Evolutionary conservation across 2,797 vertebrate species (phyloP).

Genomic region (Pseudotriccus pelzelni): DNA sequence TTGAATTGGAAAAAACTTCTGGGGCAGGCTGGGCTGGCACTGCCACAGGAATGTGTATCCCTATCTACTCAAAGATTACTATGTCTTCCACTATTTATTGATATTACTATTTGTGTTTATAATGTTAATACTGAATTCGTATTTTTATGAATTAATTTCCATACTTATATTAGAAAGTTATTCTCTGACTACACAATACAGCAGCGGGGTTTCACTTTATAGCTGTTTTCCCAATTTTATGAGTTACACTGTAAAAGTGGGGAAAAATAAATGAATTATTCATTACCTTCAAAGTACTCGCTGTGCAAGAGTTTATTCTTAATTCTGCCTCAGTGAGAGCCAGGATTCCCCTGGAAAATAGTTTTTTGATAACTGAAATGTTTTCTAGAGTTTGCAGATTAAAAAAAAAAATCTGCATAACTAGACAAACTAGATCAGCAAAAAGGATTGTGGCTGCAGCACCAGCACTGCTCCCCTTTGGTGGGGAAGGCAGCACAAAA

Average conservation of each 20-base stretch:
- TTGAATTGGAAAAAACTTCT: not conserved
- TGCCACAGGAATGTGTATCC: not conserved
- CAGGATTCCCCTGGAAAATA: not conserved
- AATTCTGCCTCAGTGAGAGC: not conserved
- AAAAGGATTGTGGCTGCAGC: not conserved
- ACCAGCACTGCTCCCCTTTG: not conserved
- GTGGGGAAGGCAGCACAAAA: not conserved
- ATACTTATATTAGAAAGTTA: not conserved
- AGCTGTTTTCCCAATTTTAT: not conserved
- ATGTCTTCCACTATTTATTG: not conserved
- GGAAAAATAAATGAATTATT: not conserved
- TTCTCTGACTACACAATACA: not conserved
- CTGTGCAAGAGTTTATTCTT: not conserved
- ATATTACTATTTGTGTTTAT: not conserved
- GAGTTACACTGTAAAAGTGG: not conserved
- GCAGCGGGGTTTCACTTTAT: not conserved
- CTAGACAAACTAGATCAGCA: not conserved
- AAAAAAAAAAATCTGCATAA: not conserved
- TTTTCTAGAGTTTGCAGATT: not conserved
- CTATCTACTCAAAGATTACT: not conserved
- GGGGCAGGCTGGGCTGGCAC: not conserved
- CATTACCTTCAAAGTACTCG: not conserved
- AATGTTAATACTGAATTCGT: not conserved
- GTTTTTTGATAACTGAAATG: not conserved
- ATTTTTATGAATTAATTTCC: not conserved